These are phyloP conservation scores for Frieseomelitta varia DNA, from an alignment of 1,140 invertebrate species.

Conservation along the genomic window DNA sequence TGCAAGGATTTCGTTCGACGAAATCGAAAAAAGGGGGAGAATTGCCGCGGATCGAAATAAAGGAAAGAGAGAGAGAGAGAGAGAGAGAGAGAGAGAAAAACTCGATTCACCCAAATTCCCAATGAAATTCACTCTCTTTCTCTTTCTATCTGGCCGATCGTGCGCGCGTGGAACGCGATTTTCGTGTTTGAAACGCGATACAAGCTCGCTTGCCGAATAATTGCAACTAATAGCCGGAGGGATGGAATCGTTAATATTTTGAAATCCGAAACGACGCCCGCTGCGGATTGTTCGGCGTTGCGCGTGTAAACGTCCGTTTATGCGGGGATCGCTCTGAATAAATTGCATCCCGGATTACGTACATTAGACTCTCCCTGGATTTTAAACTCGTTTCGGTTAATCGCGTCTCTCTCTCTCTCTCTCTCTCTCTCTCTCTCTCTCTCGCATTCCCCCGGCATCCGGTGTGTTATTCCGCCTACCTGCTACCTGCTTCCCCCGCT, in stretches of 20 bases:
- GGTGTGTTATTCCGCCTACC: not conserved
- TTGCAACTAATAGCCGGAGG: conserved; percentile 45
- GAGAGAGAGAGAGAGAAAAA: not conserved
- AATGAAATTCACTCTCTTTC: not conserved
- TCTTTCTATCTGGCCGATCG: not conserved
- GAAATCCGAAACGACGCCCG: conserved; percentile 44
- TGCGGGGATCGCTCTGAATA: conserved; percentile 39
- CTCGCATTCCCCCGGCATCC: too few species aligned
- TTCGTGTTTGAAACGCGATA: conserved; percentile 33
- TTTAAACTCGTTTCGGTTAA: conserved; percentile 54
- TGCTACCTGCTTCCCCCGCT: not conserved
- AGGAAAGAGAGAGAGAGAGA: not conserved
- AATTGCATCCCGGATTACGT: conserved; percentile 53
- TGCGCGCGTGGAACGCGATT: not conserved
- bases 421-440: too few species aligned
- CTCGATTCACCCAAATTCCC: conserved; percentile 5
- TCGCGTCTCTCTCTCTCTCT: not conserved
- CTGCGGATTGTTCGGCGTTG: conserved; percentile 35
- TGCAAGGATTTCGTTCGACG: conserved; percentile 45
- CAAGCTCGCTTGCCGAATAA: conserved; percentile 21
- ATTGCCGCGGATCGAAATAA: conserved; percentile 1
- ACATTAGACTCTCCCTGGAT: conserved; percentile 50
- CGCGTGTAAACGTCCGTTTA: conserved; percentile 46
- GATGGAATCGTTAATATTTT: conserved; percentile 50
- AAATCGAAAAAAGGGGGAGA: conserved; percentile 29